phyloP scores from a whole-genome alignment of 2,113 vertebrate species.

The Cepphus grylle region DNA sequence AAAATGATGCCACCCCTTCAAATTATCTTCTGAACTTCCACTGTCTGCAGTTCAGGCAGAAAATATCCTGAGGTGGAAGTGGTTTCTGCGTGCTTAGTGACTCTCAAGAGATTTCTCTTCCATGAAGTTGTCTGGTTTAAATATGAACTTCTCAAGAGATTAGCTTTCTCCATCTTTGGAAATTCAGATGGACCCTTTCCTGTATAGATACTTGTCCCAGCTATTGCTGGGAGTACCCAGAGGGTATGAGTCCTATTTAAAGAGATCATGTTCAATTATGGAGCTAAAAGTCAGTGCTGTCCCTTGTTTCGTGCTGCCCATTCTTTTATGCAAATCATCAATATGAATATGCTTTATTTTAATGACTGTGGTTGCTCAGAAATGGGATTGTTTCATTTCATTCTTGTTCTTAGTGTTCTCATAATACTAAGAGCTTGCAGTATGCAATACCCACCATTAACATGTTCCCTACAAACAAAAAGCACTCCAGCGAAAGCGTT shows the following conservation, averaged over 20 bases:
- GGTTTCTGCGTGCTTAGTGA: neutral
- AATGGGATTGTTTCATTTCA: neutral
- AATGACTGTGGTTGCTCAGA: neutral
- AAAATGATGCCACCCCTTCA: neutral
- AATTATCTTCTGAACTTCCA: neutral
- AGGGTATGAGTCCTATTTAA: neutral
- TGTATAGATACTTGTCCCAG: neutral
- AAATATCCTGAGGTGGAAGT: neutral
- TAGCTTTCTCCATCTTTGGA: neutral
- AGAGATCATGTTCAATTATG: neutral
- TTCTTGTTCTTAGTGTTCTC: neutral
- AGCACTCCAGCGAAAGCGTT: slow-evolving; percentile 42
- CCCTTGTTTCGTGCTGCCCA: neutral
- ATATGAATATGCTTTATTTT: neutral
- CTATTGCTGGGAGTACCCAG: neutral
- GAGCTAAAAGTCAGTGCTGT: neutral
- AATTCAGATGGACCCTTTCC: neutral
- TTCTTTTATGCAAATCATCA: neutral
- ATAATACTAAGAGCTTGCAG: slow-evolving; percentile 11
- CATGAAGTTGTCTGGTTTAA: neutral
- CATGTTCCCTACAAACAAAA: slow-evolving; percentile 55
- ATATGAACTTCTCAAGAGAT: neutral
- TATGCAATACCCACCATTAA: slow-evolving; percentile 22
- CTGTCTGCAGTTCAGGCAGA: neutral
- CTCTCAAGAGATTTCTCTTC: neutral